Conservation (phyloP, 92 coral and sea anemone genomes). For the Palythoa heliodiscus region DNA sequence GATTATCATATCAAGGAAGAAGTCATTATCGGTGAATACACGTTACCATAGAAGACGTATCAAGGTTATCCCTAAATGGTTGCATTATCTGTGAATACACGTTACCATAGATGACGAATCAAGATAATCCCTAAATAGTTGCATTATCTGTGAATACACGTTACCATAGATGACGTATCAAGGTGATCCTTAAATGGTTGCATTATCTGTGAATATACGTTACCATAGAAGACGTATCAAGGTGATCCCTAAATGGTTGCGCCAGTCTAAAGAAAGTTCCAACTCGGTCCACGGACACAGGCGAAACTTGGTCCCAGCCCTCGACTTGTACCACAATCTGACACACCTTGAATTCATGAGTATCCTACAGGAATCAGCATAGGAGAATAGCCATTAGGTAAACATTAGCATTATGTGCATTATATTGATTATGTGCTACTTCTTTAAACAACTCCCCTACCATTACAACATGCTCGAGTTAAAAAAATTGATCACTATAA, state of each 20-base stretch:
- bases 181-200: neutral
- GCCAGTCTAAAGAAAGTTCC: slow-evolving; percentile 96
- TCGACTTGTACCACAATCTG: slow-evolving; percentile 93
- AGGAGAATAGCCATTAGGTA: neutral
- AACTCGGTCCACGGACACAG: slow-evolving; percentile 96
- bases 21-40: neutral
- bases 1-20: too few species aligned
- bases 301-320: slow-evolving; percentile 97
- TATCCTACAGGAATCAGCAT: slow-evolving; percentile 60
- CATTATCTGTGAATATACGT: neutral
- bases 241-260: slow-evolving; percentile 60
- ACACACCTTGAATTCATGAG: slow-evolving; percentile 93
- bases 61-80: slow-evolving; percentile 57
- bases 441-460: neutral
- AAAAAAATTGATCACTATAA: neutral
- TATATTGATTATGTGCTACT: neutral
- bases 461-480: neutral
- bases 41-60: slow-evolving; percentile 68
- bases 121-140: slow-evolving; percentile 54
- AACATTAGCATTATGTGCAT: neutral
- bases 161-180: slow-evolving; percentile 67
- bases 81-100: neutral
- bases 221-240: slow-evolving; percentile 68
- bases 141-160: slow-evolving; percentile 5
- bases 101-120: slow-evolving; percentile 58